phyloP scores from a whole-genome alignment of 2,888 invertebrate species.

The Dicranocentrus wangi region DNA sequence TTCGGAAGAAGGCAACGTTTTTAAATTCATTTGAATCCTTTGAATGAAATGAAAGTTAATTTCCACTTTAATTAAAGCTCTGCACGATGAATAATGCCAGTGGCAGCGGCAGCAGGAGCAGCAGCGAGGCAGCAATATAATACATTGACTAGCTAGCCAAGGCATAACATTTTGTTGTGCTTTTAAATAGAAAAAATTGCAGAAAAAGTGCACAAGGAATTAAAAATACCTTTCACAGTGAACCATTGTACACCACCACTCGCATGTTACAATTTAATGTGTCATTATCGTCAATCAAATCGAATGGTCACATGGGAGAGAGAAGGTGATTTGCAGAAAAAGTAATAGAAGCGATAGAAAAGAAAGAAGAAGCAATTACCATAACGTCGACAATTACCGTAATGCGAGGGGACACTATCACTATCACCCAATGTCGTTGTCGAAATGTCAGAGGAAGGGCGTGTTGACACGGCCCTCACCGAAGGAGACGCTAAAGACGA shows the following conservation, averaged over 20 bases:
- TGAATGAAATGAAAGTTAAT: too few relatives aligned
- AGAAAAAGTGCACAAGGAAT: too few relatives aligned
- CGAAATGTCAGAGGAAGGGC: conserved; percentile 52
- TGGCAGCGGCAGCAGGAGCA: too few relatives aligned
- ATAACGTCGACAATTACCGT: conserved; percentile 63
- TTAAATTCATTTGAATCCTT: too few relatives aligned
- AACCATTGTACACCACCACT: too few relatives aligned
- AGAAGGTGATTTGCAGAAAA: conserved; percentile 21
- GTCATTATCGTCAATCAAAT: background rate
- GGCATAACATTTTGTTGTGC: too few relatives aligned
- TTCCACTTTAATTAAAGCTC: too few relatives aligned
- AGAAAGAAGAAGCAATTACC: conserved; percentile 47
- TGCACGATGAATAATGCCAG: too few relatives aligned
- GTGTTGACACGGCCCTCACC: conserved; percentile 44
- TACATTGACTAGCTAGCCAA: too few relatives aligned
- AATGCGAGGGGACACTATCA: conserved; percentile 51
- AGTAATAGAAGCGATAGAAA: conserved; percentile 24
- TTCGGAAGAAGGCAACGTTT: too few relatives aligned
- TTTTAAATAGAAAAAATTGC: too few relatives aligned
- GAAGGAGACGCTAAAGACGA: conserved; percentile 20
- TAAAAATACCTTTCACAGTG: background rate
- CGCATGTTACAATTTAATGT: background rate
- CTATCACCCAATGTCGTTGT: conserved; percentile 35
- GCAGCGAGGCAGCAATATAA: too few relatives aligned
- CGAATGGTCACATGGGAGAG: background rate